Base-by-base conservation (phyloP, 2,113 vertebrate genomes). In the Marcusenius ussheri region DNA sequence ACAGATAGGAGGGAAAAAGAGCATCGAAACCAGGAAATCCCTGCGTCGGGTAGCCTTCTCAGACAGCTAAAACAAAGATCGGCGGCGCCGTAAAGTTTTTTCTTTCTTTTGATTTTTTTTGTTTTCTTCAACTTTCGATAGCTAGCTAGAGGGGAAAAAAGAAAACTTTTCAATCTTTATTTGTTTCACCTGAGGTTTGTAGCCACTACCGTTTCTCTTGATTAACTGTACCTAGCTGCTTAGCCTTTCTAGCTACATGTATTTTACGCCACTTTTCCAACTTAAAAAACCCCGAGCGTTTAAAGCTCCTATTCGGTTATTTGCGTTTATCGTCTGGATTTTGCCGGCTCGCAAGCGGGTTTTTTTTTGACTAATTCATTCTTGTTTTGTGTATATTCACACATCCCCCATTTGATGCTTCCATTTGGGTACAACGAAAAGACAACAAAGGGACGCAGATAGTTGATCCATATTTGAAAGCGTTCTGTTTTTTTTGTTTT, bases 11-110 rank as follows among this genome's bases (percentile, higher is more conserved):
- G 88, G 83, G 45, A 47, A 83, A 83, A 93, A 95, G 88, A 94
- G 93, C 94, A 91, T 94, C 95, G 91, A 92, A 94, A 94, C 94
- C 95, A 95, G 95, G 95, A 95, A 95, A 94, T 92, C 91, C 87
- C 46, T 80, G 86, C 88, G 94, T 93, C 93, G 93, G 74, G 85
- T 89, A 56, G 91, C 91, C 93, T 89, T 90, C 62, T 90, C 90
- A 45, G 51, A 49, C 83, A 49, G 45, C 17, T 39, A 42, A 24
- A 11, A 74, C 35, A 42, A 87, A 77, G 88, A 77, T 50, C 74
- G 45, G 77, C 88, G 88, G 45, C 50, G 21, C 24, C 51, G 31
- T 27, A 46, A 83, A 84, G 15, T 53, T 83, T 83, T 11, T 24
- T 21, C 46, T 49, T 19, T 39, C 42, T 49, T 80, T 80, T 66